Evolutionary conservation across 2,797 vertebrate genomes (phyloP).

Genomic region (Urophycis tenuis): DNA sequence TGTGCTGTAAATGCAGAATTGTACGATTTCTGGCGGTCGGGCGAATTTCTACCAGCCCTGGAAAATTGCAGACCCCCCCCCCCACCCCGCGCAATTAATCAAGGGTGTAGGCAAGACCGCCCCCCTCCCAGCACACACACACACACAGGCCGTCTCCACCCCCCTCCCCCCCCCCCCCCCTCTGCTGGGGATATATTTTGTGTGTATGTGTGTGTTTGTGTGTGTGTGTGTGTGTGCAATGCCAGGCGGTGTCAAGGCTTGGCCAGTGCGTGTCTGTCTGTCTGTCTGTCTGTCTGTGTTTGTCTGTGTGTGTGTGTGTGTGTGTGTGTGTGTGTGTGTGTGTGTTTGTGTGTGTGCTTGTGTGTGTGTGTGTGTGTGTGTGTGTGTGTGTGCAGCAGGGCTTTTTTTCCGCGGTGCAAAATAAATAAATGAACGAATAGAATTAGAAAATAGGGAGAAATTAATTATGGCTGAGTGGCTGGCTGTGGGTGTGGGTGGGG

Average conservation of each 20-base stretch:
- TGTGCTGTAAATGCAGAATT: conserved; percentile 34
- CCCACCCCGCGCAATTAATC: conserved; percentile 71
- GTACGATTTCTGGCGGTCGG: conserved; percentile 34
- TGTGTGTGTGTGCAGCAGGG: background rate
- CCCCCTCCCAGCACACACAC: conserved; percentile 32
- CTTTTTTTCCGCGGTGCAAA: background rate
- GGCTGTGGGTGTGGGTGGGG: background rate
- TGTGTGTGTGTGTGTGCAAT: too few relatives aligned
- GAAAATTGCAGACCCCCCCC: conserved; percentile 41
- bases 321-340: too few relatives aligned
- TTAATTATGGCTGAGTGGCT: conserved; percentile 63
- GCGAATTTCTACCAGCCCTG: conserved; percentile 42
- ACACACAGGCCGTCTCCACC: conserved; percentile 43
- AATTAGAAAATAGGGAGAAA: conserved; percentile 28
- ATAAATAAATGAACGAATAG: background rate
- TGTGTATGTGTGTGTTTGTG: background rate
- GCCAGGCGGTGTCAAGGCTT: too few relatives aligned
- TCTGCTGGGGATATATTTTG: background rate
- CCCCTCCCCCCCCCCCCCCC: too few relatives aligned
- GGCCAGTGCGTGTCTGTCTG: too few relatives aligned
- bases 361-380: too few relatives aligned
- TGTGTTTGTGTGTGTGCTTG: background rate
- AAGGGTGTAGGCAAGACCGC: conserved; percentile 41
- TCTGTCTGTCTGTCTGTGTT: background rate
- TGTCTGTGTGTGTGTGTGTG: background rate